These are phyloP conservation scores for Poeciliopsis turneri DNA, from an alignment of 2,797 vertebrate genomes.

Conservation along the genomic window DNA sequence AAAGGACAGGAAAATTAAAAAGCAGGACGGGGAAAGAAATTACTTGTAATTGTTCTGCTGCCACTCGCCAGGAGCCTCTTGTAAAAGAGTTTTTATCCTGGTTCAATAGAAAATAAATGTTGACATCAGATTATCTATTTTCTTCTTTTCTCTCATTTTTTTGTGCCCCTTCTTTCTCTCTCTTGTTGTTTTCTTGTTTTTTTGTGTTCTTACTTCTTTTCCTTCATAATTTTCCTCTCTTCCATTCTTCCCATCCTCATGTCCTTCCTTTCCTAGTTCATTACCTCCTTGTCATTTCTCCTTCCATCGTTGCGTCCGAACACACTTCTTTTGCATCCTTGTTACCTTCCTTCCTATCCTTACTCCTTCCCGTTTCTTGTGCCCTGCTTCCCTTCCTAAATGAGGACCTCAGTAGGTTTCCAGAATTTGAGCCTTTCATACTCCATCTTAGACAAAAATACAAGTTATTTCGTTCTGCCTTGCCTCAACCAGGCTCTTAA, in stretches of 20 bases:
- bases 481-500: not conserved
- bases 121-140: not conserved
- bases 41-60: too few relatives aligned
- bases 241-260: not conserved
- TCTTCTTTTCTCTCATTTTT: not conserved
- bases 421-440: not conserved
- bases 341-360: not conserved
- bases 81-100: too few relatives aligned
- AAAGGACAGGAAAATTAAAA: not conserved
- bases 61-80: too few relatives aligned
- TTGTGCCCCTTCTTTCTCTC: not conserved
- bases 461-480: not conserved
- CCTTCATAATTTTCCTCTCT: not conserved
- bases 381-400: not conserved
- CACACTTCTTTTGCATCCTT: not conserved
- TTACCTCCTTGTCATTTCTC: not conserved
- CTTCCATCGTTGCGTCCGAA: not conserved
- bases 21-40: not conserved
- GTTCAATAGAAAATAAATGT: too few relatives aligned
- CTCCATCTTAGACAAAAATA: not conserved
- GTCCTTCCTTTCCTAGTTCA: not conserved
- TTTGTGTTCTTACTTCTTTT: not conserved
- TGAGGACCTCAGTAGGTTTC: not conserved
- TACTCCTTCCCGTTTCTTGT: not conserved
- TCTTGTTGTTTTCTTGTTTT: not conserved